Evolutionary conservation across 2,113 vertebrate genomes (phyloP).

Genomic region (Amblyopsis rosae): DNA sequence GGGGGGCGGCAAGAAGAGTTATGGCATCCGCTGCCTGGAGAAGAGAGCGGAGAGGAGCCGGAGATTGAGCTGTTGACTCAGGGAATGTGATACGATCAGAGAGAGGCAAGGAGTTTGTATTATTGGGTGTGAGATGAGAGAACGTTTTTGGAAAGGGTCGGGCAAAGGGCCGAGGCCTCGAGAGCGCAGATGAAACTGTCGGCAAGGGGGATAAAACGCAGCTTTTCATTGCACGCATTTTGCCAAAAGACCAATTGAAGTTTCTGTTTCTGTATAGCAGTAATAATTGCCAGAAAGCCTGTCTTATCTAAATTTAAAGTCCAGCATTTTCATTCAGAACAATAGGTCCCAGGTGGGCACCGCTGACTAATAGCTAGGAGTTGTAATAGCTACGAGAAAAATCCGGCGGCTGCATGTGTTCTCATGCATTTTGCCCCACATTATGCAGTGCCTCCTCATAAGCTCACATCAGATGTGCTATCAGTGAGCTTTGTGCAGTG

Average conservation of each 20-base stretch:
- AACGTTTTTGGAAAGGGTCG: constrained; percentile 43
- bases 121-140: constrained; percentile 64
- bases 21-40: constrained; percentile 76
- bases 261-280: neutral
- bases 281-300: constrained; percentile 53
- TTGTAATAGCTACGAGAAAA: constrained; percentile 24
- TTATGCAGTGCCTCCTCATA: constrained; percentile 6
- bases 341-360: constrained; percentile 14
- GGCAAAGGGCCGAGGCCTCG: constrained; percentile 9
- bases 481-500: neutral
- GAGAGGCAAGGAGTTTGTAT: constrained; percentile 70
- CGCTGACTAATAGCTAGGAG: constrained; percentile 10
- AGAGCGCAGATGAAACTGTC: too few relatives aligned
- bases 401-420: constrained; percentile 41
- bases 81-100: constrained; percentile 76
- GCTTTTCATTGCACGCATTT: neutral
- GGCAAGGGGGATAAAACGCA: too few relatives aligned
- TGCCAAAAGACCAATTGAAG: neutral
- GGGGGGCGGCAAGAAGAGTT: constrained; percentile 69
- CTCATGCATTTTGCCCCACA: constrained; percentile 48
- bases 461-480: neutral
- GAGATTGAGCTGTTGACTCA: constrained; percentile 76
- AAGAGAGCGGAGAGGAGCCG: constrained; percentile 61
- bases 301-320: neutral
- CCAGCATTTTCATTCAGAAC: constrained; percentile 38